A percentile compares a stretch with the other conserved stretches of the same genome.
Evolutionary conservation across 2,113 vertebrate genomes (phyloP).

Genomic region (Coregonus clupeaformis): DNA sequence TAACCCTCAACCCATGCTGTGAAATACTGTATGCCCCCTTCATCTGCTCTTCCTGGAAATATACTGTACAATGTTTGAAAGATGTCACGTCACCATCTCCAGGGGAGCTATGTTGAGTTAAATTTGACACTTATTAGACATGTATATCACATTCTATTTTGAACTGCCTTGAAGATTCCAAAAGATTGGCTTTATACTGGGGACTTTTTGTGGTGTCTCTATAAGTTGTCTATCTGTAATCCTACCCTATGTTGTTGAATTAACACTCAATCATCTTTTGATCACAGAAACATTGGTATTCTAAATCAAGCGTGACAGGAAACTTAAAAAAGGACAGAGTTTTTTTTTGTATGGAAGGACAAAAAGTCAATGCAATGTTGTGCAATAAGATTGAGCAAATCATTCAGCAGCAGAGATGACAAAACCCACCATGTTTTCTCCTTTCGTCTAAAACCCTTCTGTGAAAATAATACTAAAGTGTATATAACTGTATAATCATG

Average conservation of each 20-base stretch:
- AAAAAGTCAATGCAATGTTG: neutral
- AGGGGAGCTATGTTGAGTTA: too few species aligned
- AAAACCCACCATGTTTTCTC: neutral
- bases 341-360: too few species aligned
- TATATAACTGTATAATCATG: neutral
- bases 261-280: neutral
- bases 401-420: neutral
- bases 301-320: neutral
- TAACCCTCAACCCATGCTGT: neutral
- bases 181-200: too few species aligned
- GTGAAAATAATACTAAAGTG: neutral
- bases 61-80: neutral
- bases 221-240: neutral
- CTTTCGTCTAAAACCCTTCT: too few species aligned
- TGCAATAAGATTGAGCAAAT: neutral
- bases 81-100: neutral
- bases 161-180: too few species aligned
- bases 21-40: neutral
- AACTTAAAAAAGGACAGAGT: too few species aligned
- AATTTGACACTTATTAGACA: too few species aligned
- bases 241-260: too few species aligned
- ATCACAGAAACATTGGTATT: neutral
- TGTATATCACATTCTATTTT: too few species aligned
- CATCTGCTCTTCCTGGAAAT: neutral
- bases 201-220: too few species aligned